Conservation (phyloP, 2,888 invertebrate genomes). For the Agonopterix alstromeriana region DNA sequence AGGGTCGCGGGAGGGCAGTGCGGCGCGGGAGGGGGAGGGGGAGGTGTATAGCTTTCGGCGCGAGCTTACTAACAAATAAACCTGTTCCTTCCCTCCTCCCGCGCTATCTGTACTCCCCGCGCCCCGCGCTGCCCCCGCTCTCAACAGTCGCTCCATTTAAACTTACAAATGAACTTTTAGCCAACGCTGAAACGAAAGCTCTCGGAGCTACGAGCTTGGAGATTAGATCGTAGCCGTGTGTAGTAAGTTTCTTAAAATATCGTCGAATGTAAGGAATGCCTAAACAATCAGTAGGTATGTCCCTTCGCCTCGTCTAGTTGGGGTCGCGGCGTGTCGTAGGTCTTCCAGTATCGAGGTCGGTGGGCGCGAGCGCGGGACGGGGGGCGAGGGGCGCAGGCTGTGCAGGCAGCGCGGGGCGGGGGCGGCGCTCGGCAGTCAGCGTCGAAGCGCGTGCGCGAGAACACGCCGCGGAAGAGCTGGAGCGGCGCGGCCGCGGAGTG, state of each 20-base stretch:
- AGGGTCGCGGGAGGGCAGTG: no score
- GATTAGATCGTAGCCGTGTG: no score
- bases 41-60: slow-evolving; percentile 41
- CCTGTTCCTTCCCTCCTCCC: slow-evolving; percentile 38
- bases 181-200: slow-evolving; percentile 10
- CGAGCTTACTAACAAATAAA: slow-evolving; percentile 50
- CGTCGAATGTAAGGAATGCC: background rate
- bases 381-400: slow-evolving; percentile 8
- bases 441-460: slow-evolving; percentile 39
- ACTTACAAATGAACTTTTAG: slow-evolving; percentile 32
- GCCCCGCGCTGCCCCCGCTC: slow-evolving; percentile 23
- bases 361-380: slow-evolving; percentile 10
- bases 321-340: no score
- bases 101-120: slow-evolving; percentile 7
- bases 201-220: no score
- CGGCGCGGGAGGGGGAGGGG: slow-evolving; percentile 3
- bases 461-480: slow-evolving; percentile 21
- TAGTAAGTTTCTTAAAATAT: background rate
- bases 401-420: slow-evolving; percentile 12
- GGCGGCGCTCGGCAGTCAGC: slow-evolving; percentile 23
- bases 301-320: no score
- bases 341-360: slow-evolving; percentile 1
- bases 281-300: no score
- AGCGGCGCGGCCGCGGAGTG: slow-evolving; percentile 59
- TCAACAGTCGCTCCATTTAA: slow-evolving; percentile 2